Percentiles rank a stretch among this genome's conserved stretches.
Conservation (phyloP, 2,797 vertebrate genomes). For the Dromococcyx pavoninus region DNA sequence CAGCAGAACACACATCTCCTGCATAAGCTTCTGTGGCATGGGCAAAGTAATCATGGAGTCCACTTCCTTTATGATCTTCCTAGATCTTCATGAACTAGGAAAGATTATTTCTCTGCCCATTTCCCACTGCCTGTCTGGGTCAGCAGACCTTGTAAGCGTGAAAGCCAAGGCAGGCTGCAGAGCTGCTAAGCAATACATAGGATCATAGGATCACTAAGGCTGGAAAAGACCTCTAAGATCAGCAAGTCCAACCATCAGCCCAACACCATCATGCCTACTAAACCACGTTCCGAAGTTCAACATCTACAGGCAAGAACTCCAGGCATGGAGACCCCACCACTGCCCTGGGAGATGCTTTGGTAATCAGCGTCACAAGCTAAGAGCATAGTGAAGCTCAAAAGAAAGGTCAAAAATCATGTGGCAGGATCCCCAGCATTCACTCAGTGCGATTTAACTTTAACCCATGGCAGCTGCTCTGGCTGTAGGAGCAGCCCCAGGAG, state of each 20-base stretch:
- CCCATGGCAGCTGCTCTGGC: background rate
- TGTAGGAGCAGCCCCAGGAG: background rate
- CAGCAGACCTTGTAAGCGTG: fast-evolving
- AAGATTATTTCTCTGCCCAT: background rate
- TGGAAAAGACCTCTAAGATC: too few species aligned
- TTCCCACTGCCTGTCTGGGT: background rate
- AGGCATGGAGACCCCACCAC: too few species aligned
- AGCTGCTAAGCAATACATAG: background rate
- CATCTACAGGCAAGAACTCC: too few species aligned
- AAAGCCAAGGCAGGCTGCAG: background rate
- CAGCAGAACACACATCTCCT: background rate
- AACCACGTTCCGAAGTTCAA: too few species aligned
- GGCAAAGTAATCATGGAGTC: background rate
- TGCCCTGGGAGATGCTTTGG: background rate
- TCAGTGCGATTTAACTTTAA: background rate
- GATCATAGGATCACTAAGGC: too few species aligned
- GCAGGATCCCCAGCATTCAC: background rate
- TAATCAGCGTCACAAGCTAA: fast-evolving
- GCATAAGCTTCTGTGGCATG: fast-evolving
- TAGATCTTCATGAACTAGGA: background rate
- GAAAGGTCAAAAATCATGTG: background rate
- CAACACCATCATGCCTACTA: too few species aligned
- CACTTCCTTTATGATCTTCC: background rate
- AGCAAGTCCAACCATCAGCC: too few species aligned
- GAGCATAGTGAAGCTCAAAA: fast-evolving